phyloP scores from a whole-genome alignment of 1,140 invertebrate genomes.

The Drosophila orena region DNA sequence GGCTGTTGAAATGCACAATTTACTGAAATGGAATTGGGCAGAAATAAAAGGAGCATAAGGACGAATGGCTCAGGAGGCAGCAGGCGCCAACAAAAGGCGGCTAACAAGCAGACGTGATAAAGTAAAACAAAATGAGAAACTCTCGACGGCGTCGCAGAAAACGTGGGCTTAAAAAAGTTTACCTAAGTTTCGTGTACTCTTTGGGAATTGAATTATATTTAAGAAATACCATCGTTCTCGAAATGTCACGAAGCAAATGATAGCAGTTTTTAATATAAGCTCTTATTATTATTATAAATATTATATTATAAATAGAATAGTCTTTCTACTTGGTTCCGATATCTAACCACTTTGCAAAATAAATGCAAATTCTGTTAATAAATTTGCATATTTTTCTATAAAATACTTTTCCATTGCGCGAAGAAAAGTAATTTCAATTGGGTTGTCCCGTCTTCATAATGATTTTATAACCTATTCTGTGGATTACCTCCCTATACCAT shows the following conservation, averaged over 20 bases:
- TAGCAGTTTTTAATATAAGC: too few species aligned
- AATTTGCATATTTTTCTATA: too few species aligned
- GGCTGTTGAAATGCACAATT: slow-evolving; percentile 56
- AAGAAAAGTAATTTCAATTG: too few species aligned
- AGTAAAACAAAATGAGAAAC: slow-evolving; percentile 62
- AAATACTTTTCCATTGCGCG: too few species aligned
- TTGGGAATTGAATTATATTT: slow-evolving; percentile 2
- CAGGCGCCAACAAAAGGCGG: slow-evolving; percentile 30
- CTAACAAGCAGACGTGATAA: slow-evolving; percentile 58
- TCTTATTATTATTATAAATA: too few species aligned
- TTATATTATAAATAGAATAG: too few species aligned
- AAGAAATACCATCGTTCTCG: background rate
- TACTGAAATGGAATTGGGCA: slow-evolving; percentile 33
- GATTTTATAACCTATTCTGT: too few species aligned
- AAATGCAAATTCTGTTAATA: background rate
- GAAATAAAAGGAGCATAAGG: slow-evolving; percentile 8
- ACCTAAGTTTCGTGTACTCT: slow-evolving; percentile 25
- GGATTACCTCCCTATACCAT: background rate
- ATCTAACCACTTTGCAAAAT: too few species aligned
- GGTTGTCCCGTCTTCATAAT: too few species aligned
- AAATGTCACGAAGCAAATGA: too few species aligned
- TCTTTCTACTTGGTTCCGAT: too few species aligned
- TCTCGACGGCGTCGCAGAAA: slow-evolving; percentile 33
- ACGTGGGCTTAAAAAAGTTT: slow-evolving; percentile 17
- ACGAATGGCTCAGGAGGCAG: background rate